These are phyloP conservation scores for Hanleya hanleyi DNA, from an alignment of 2,888 invertebrate genomes.

Conservation along the genomic window DNA sequence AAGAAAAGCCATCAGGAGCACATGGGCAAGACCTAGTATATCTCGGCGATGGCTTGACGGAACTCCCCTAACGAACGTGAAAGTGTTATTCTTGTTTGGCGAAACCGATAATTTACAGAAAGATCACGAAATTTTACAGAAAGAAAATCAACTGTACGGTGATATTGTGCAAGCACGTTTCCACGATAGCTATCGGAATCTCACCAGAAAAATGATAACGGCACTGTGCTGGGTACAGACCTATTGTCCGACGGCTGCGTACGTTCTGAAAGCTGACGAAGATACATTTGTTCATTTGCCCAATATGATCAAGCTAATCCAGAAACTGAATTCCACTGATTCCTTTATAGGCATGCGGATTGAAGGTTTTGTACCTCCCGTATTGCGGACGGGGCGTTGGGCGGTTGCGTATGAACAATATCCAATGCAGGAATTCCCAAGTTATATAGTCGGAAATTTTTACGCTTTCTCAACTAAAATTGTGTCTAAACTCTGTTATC, in stretches of 20 bases:
- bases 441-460: neutral
- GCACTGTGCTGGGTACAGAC: neutral
- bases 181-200: conserved; percentile 2
- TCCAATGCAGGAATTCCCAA: neutral
- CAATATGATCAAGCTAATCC: neutral
- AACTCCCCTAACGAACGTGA: neutral
- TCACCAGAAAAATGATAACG: neutral
- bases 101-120: neutral
- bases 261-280: conserved; percentile 6
- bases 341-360: neutral
- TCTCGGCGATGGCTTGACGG: neutral
- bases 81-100: neutral
- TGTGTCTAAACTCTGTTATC: neutral
- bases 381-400: neutral
- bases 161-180: conserved; percentile 8
- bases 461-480: neutral
- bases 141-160: neutral
- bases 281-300: neutral
- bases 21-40: neutral
- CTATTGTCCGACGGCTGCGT: neutral
- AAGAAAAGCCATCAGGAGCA: neutral
- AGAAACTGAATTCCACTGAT: too few species aligned
- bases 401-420: neutral
- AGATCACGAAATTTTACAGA: neutral
- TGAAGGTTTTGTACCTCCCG: neutral